Base-by-base conservation (phyloP, 2,888 invertebrate genomes). In the Lasioglossum oenotherae region DNA sequence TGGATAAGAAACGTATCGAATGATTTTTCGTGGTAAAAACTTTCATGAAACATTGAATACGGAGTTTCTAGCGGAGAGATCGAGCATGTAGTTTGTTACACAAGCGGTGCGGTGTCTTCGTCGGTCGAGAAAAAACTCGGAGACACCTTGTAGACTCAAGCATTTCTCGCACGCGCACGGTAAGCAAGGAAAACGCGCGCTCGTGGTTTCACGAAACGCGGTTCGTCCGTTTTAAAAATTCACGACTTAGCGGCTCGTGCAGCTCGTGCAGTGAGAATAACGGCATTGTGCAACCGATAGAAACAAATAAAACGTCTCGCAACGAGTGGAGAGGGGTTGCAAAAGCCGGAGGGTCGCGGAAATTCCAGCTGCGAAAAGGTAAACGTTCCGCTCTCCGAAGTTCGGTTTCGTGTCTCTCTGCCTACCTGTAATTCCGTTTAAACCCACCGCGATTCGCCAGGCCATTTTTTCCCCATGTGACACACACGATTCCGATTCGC, bases 221-320 rank as follows among this genome's bases (percentile, higher is more conserved):
- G 67, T 67, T 67, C 31, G 35, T 64, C 14, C 31, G 67, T 67
- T 35, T 35, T 67, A 31, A 67, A 67, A 67, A 67, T 67, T 67
- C 35, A 67, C 35, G 67, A 35, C 35, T 35, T 31, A 31, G 67
- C 67, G 19, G 67, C 67, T 67, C 8, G 8, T 8, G 64, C 60
- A 60, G 60, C 67, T 67, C 3, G 8, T 8, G 64, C 60, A 60
- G 60, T 35, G 60, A 31, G 31, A 64, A 64, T 64, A 31, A 64
- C 60, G 19, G 35, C 35, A 31, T 19, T 19, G 19, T 19, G 35
- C 67, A 31, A 67, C 35, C 67, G 19, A 67, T 35, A 67, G 31
- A 35, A 67, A 67, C 31, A 64, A 67, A 67, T 67, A 35, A 67
- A 67, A 67, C 27, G 2, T 14, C 16, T 16, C 2, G 60, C 60